Evolutionary conservation across 2,797 vertebrate species (phyloP), one percentile per base, ranked within the genome.

Genomic region (Phoeniculus purpureus): DNA sequence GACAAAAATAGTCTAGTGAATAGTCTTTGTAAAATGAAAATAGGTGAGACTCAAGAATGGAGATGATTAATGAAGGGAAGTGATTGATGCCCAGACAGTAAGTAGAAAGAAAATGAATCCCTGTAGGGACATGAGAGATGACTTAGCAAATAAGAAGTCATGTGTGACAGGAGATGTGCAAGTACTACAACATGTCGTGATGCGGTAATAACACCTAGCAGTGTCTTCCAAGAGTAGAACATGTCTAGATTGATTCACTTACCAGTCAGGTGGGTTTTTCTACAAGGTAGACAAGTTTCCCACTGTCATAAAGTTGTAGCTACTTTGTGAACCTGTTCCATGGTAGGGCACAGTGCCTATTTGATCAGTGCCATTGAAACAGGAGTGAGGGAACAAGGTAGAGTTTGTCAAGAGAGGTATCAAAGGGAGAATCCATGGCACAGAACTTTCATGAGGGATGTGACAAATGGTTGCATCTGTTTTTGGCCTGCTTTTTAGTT

Each of bases 21-120:
- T n/a, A n/a, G n/a, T n/a, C 47, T 68, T 65, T 9, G 58, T 60
- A 32, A 62, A 87, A 78, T 62, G 34, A 85, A 76, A 93, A 52
- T 58, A 50, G 23, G 26, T 71, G 72, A 84, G 83, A 64, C 37
- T 71, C 61, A 72, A 74, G 65, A 90, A 52, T 76, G 54, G 67
- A 74, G 48, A n/a, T 62, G 59, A 13, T 88, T 90, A 89, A 81
- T 66, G 88, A 83, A 85, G 52, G 55, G 65, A 88, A 66, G 22
- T 75, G 55, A 48, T 17, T 27, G 59, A 77, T 79, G 70, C 67
- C 27, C 21, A 29, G 17, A 70, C 86, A 59, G 9, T 56, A 73
- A 55, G 48, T 47, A 56, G 72, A 52, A 85, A 52, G 68, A 37
- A 71, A 88, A 72, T 18, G 0, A 78, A 65, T 55, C 29, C 51